A percentile compares a stretch with the other conserved stretches of the same genome.
Evolutionary conservation across 2,113 vertebrate genomes (phyloP).

Genomic region (Eurystomus gularis): DNA sequence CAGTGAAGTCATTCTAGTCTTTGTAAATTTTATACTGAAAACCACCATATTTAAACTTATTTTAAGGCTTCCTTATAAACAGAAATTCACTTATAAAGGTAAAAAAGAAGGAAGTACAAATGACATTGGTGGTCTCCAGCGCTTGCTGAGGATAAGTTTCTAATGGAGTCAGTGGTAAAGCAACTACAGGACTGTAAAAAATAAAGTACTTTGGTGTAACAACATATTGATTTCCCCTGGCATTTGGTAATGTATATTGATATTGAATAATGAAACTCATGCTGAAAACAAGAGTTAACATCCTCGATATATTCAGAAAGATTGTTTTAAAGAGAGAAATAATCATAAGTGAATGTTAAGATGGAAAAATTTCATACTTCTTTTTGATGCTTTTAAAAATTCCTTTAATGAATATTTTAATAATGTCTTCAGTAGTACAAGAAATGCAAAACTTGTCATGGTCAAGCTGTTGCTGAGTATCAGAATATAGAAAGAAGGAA

Average conservation of each 20-base stretch:
- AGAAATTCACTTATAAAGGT: neutral
- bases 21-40: neutral
- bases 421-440: neutral
- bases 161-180: neutral
- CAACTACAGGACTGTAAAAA: neutral
- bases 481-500: neutral
- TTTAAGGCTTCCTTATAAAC: neutral
- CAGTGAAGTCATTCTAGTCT: neutral
- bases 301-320: neutral
- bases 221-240: slow-evolving; percentile 19
- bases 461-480: neutral
- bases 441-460: neutral
- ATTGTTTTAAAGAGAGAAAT: neutral
- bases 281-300: neutral
- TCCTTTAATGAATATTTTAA: slow-evolving; percentile 34
- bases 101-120: neutral
- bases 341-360: neutral
- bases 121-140: neutral
- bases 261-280: neutral
- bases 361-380: neutral
- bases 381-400: neutral
- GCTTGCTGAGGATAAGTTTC: neutral
- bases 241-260: slow-evolving; percentile 5
- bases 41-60: neutral
- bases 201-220: neutral